Conservation (phyloP, 2,113 vertebrate genomes). For the Ramphastos sulfuratus region DNA sequence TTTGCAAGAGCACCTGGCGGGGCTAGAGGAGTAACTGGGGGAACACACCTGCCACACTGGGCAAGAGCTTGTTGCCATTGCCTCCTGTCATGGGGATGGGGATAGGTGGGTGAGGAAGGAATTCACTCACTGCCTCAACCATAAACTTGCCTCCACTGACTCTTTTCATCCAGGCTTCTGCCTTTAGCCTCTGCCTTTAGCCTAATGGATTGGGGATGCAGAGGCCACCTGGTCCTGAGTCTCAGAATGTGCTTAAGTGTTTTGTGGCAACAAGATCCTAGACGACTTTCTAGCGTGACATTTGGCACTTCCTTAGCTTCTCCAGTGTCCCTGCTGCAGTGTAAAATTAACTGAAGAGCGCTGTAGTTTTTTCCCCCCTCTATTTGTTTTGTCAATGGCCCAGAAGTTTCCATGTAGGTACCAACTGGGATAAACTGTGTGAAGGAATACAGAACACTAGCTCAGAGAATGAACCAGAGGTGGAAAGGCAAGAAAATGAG, state of each 20-base stretch:
- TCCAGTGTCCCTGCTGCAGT: background rate
- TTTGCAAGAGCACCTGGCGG: too few species aligned
- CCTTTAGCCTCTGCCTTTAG: too few species aligned
- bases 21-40: too few species aligned
- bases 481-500: background rate
- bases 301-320: background rate
- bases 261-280: background rate
- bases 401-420: background rate
- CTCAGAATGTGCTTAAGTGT: background rate
- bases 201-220: too few species aligned
- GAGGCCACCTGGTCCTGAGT: background rate
- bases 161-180: too few species aligned
- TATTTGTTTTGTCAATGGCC: background rate
- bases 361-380: background rate
- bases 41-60: too few species aligned
- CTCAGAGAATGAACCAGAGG: background rate
- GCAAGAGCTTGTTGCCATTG: too few species aligned
- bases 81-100: too few species aligned
- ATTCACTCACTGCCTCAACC: too few species aligned
- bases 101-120: too few species aligned
- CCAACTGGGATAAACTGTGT: background rate
- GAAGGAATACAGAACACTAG: background rate
- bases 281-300: background rate
- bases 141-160: too few species aligned
- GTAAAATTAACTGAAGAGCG: slow-evolving; percentile 4